These are phyloP conservation scores for Pseudopipra pipra DNA, from an alignment of 2,113 vertebrate species.

Conservation along the genomic window DNA sequence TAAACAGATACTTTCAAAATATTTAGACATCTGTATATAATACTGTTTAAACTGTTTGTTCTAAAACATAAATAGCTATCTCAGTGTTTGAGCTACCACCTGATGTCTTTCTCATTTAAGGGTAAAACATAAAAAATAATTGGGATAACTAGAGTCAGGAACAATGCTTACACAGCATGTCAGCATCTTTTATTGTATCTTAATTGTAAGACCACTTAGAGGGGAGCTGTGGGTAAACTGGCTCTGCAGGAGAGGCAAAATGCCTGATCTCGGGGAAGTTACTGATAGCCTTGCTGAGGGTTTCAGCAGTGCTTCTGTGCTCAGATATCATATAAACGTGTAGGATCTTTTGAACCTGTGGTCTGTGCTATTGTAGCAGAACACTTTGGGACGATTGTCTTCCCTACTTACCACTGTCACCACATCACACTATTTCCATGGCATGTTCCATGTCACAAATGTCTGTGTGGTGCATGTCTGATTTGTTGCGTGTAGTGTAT, in stretches of 20 bases:
- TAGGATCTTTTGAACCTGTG: neutral
- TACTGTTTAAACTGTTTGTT: slow-evolving; percentile 83
- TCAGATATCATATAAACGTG: neutral
- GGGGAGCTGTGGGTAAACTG: neutral
- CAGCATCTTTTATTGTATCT: slow-evolving; percentile 68
- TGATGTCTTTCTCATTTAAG: slow-evolving; percentile 72
- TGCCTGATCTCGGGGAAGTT: neutral
- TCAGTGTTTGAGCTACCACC: slow-evolving; percentile 80
- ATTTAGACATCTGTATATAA: slow-evolving; percentile 85
- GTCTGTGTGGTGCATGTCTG: neutral
- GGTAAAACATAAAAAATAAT: slow-evolving; percentile 74
- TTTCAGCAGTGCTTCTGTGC: neutral
- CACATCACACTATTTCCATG: neutral
- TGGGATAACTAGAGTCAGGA: slow-evolving; percentile 59
- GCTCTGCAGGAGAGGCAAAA: neutral
- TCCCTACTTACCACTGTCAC: neutral
- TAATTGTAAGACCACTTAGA: slow-evolving; percentile 1
- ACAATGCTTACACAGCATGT: slow-evolving; percentile 72
- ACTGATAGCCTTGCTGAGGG: neutral
- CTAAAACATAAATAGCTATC: slow-evolving; percentile 82
- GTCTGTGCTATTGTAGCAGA: neutral
- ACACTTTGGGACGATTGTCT: neutral
- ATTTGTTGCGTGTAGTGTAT: neutral
- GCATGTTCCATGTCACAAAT: neutral
- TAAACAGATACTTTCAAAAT: slow-evolving; percentile 84